Evolutionary conservation across 1,140 invertebrate species (phyloP).

Genomic region (Hestina assimilis): DNA sequence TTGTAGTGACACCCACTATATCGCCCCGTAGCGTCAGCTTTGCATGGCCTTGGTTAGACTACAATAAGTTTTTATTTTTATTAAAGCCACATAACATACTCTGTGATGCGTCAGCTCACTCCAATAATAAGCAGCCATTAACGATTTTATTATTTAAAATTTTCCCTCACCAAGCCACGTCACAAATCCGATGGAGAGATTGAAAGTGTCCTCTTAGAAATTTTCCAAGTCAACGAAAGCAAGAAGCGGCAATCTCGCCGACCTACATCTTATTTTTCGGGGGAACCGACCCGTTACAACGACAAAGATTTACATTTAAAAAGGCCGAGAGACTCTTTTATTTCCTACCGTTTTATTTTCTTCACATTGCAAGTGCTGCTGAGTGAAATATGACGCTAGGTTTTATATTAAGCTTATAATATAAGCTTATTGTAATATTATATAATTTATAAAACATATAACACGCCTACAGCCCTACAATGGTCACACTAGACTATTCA

Average conservation of each 20-base stretch:
- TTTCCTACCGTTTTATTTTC: slow-evolving; percentile 45
- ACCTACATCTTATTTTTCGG: slow-evolving; percentile 62
- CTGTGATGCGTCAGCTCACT: slow-evolving; percentile 8
- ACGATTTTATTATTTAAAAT: slow-evolving; percentile 46
- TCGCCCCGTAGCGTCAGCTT: no score
- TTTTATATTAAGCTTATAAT: no score
- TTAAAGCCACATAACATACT: no score
- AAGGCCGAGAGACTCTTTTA: slow-evolving; percentile 50
- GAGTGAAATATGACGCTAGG: no score
- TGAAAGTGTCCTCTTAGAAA: slow-evolving; percentile 46
- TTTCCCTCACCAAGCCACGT: slow-evolving; percentile 35
- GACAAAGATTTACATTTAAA: slow-evolving; percentile 69
- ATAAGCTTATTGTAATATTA: no score
- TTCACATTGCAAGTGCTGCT: slow-evolving; percentile 28
- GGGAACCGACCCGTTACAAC: slow-evolving; percentile 56
- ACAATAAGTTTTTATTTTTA: no score
- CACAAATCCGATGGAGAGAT: slow-evolving; percentile 49
- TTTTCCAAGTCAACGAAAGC: slow-evolving; percentile 57
- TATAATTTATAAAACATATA: no score
- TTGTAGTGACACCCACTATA: no score
- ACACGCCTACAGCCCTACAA: no score
- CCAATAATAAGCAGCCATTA: slow-evolving; percentile 16
- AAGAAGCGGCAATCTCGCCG: slow-evolving; percentile 54
- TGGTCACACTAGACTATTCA: no score
- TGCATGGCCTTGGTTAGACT: no score